Base-by-base conservation (phyloP, 2,888 invertebrate genomes). In the Tiphia femorata region DNA sequence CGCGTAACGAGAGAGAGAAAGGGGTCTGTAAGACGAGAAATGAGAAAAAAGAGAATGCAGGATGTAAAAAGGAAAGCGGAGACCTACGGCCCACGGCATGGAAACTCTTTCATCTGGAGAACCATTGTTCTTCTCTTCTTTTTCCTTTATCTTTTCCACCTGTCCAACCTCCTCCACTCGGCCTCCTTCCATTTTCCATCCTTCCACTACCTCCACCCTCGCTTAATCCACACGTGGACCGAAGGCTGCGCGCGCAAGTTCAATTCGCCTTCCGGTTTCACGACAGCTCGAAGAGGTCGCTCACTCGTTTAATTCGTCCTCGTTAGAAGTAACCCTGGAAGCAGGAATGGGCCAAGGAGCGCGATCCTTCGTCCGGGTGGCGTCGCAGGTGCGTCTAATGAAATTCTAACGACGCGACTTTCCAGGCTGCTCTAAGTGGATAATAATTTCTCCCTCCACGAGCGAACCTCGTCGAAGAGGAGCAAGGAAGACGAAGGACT, bases 21-120 rank as follows among this genome's bases (percentile, higher is more conserved):
- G n/a, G n/a, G n/a, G 43, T 43, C 47, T 48, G 38, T 47, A 55
- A 48, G 43, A 49, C 25, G 8, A 25, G 8, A 8, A 25, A 8
- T 25, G 25, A 25, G 25, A 25, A 25, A 33, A 4, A 6, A 44
- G 53, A 55, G 49, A 55, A 30, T 55, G 33, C 16, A 17, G 20
- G 33, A 4, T 33, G 33, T 12, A 19, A 38, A 47, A 30, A 48
- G 54, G 59, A 58, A 52, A 57, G 59, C 41, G 46, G 46, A 41
- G 30, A n/a, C n/a, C n/a, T n/a, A n/a, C 68, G 64, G 70, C 72
- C 70, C 58, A 58, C 59, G 72, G 74, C 71, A 52, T 62, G 59
- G 54, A 68, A 70, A 73, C 73, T 73, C 77, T 79, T 76, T 78
- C 77, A 79, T 78, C 71, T 73, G 4, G 68, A 64, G 65, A 72